These are phyloP conservation scores for Tachypleus tridentatus DNA, from an alignment of 1,140 invertebrate species.

Conservation along the genomic window DNA sequence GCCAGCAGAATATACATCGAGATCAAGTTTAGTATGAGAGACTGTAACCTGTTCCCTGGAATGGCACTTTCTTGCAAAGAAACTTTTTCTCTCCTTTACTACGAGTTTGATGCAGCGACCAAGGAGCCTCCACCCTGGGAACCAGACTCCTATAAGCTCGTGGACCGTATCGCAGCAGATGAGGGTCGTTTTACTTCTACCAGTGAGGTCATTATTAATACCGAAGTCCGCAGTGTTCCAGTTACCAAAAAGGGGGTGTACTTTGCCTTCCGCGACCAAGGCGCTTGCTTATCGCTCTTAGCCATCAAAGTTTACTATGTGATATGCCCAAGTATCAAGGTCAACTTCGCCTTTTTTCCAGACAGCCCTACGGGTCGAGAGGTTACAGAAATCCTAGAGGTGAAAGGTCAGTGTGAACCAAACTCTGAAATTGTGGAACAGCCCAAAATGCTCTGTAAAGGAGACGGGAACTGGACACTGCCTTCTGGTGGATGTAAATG, in stretches of 20 bases:
- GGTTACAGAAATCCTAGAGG: conserved; percentile 77
- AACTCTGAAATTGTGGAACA: conserved; percentile 59
- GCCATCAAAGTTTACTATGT: conserved; percentile 94
- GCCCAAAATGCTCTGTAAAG: conserved; percentile 83
- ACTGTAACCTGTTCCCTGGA: conserved; percentile 77
- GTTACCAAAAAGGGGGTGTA: conserved; percentile 92
- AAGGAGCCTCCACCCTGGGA: conserved; percentile 82
- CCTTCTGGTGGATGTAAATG: conserved; percentile 83
- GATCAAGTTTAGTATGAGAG: conserved; percentile 89
- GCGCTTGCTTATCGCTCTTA: conserved; percentile 87
- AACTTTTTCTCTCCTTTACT: conserved; percentile 89
- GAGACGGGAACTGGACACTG: conserved; percentile 84
- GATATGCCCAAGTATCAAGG: conserved; percentile 84
- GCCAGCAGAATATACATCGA: conserved; percentile 94
- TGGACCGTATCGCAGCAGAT: conserved; percentile 78
- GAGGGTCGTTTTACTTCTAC: conserved; percentile 85
- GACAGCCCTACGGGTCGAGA: conserved; percentile 84
- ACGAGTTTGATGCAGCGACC: conserved; percentile 85
- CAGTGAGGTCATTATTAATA: conserved; percentile 80
- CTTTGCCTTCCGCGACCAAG: conserved; percentile 93
- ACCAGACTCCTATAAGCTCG: conserved; percentile 81
- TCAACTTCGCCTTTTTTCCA: conserved; percentile 83
- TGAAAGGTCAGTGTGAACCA: conserved; percentile 71
- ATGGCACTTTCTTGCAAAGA: conserved; percentile 59
- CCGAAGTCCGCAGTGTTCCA: conserved; percentile 82